Evolutionary conservation across 2,113 vertebrate species (phyloP), one percentile per base, ranked within the genome.

Genomic region (Toxostoma redivivum): DNA sequence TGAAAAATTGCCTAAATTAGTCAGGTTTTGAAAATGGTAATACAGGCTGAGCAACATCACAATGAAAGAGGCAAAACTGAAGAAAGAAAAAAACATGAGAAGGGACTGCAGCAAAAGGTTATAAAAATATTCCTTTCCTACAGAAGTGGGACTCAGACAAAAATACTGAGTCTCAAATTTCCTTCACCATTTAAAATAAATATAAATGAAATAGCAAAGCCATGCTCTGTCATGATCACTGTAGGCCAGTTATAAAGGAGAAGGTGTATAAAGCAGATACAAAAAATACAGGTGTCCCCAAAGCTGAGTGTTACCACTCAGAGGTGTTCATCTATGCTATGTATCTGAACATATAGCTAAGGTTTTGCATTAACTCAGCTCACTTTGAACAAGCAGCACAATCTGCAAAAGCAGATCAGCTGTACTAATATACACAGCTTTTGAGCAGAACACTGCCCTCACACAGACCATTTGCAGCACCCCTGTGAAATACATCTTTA

Each of bases 271-370:
- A 87, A 76, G 35, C 33, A 85, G 42, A 60, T 14, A 58, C 1
- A 31, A 77, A 89, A 69, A 69, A 40, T 2, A 15, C 0, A 9
- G 12, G 11, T 10, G 11, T 37, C 45, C 35, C 73, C 2, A 0
- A 69, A 77, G 54, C 0, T 17, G 18, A 71, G 40, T 7, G 5
- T 19, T 50, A 65, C 3, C 18, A 13, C 16, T 53, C 38, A 83
- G 37, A 17, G 50, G 12, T 35, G 62, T 12, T 73, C 33, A 80
- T 22, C 65, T n/a, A 3, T 0, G 3, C 61, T 37, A 4, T 0
- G 3, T 6, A 44, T 35, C 33, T 53, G 45, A 90, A 73, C 12
- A 7, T 7, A 48, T 0, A 50, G 50, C 37, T 53, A n/a, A 65
- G 31, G 48, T 37, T 40, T 61, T n/a, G 31, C n/a, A 58, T 7